Conservation (phyloP, 2,113 vertebrate genomes). For the Rhizomys pruinosus region DNA sequence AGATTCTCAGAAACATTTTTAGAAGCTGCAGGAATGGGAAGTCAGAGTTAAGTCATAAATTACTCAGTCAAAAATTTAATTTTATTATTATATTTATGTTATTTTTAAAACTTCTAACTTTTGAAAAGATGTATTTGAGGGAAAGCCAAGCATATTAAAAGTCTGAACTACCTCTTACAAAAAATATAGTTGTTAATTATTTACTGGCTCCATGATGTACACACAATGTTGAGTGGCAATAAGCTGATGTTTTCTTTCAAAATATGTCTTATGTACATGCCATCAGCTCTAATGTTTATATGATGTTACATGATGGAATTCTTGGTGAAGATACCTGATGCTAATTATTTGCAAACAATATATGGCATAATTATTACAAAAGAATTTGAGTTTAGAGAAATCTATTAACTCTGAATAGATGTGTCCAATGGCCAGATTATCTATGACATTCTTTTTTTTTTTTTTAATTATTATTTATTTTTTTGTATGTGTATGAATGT, state of each 20-base stretch:
- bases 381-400: constrained; percentile 30
- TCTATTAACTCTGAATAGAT: constrained; percentile 58
- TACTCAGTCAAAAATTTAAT: constrained; percentile 26
- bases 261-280: not conserved
- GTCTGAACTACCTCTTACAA: constrained; percentile 29
- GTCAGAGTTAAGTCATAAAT: constrained; percentile 11
- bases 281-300: constrained; percentile 33
- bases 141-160: constrained; percentile 32
- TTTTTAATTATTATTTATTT: no score
- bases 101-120: not conserved
- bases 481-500: no score
- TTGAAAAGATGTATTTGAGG: constrained; percentile 33
- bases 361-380: constrained; percentile 43
- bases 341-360: constrained; percentile 52
- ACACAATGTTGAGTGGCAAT: not conserved
- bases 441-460: constrained; percentile 47
- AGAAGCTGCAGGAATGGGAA: not conserved
- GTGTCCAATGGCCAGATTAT: constrained; percentile 32
- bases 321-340: not conserved
- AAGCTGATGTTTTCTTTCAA: constrained; percentile 26
- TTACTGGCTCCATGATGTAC: not conserved
- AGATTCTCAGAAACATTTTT: constrained; percentile 43
- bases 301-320: constrained; percentile 13
- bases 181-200: constrained; percentile 34
- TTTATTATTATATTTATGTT: constrained; percentile 49